Base-by-base conservation (phyloP, 2,888 invertebrate species). In the Drosophila pseudotakahashii region DNA sequence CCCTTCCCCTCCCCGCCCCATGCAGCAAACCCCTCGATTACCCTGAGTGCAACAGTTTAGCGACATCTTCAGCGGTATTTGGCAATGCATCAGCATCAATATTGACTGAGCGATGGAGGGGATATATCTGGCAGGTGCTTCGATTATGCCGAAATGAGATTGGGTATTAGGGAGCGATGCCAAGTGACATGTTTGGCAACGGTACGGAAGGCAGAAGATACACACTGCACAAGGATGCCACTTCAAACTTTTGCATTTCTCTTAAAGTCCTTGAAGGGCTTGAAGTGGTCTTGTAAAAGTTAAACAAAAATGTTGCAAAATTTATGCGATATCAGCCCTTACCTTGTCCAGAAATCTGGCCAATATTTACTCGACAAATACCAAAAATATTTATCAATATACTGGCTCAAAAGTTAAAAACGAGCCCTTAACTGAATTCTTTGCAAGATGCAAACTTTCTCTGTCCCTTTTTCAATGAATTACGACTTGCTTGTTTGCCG, bases 11-110 rank as follows among this genome's bases (percentile, higher is more conserved):
- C 13, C 13, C 2, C 13, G 9, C 2, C 9, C 2, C 26, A 30
- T 7, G 30, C 30, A 7, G 7, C 7, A 4, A 26, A 36, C 42
- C n/a, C 14, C 42, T 47, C 32, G 47, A 54, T 39, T 11, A n/a
- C 64, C 74, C 62, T 63, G 71, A 55, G 69, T 71, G 82, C 82
- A 88, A 86, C 88, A 83, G 83, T 62, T 80, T 55, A 71, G 70
- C 72, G 66, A 50, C 53, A 66, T 55, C 45, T 66, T 45, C 30
- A 19, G 51, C 32, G 67, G 52, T 48, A 50, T 71, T 69, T 79
- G 75, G 87, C 87, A 81, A 80, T 78, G 81, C 81, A 83, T 85
- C 83, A 82, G 81, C 80, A 74, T 87, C 81, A 83, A 83, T 76
- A 83, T 88, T 83, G 87, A 71, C 81, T 74, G 32, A 34, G 64